These are phyloP conservation scores for Ischnura elegans DNA, from an alignment of 2,888 invertebrate genomes.

Conservation along the genomic window DNA sequence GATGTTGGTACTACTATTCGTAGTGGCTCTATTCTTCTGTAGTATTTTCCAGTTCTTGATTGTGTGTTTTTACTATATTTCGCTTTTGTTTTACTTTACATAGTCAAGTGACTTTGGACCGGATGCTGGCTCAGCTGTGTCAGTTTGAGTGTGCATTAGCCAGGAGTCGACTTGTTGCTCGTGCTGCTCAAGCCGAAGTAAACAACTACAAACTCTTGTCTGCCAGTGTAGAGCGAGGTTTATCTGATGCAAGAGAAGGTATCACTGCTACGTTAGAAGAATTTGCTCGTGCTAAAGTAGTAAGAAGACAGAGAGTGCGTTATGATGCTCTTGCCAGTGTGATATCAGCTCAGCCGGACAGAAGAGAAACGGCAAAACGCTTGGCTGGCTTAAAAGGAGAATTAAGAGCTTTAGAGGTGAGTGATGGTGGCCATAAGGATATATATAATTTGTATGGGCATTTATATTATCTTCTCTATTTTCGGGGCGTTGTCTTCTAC, in stretches of 20 bases:
- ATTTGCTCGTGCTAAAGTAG: conserved; percentile 89
- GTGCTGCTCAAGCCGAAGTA: conserved; percentile 91
- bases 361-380: conserved; percentile 87
- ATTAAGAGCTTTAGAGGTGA: conserved; percentile 82
- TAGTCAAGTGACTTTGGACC: conserved; percentile 86
- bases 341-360: conserved; percentile 93
- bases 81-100: conserved; percentile 72
- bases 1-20: too few relatives aligned
- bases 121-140: conserved; percentile 89
- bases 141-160: conserved; percentile 93
- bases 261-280: conserved; percentile 91
- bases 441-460: too few relatives aligned
- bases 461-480: too few relatives aligned
- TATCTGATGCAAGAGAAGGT: conserved; percentile 88
- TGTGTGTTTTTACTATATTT: too few relatives aligned
- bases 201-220: conserved; percentile 90
- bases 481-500: too few relatives aligned
- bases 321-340: conserved; percentile 96
- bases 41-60: too few relatives aligned
- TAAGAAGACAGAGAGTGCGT: conserved; percentile 93
- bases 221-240: conserved; percentile 87
- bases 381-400: conserved; percentile 87
- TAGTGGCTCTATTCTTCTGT: too few relatives aligned
- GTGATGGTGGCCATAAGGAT: conserved; percentile 62
- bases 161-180: conserved; percentile 88